Conservation (phyloP, 2,888 invertebrate genomes). For the Dysmachus trigonus region DNA sequence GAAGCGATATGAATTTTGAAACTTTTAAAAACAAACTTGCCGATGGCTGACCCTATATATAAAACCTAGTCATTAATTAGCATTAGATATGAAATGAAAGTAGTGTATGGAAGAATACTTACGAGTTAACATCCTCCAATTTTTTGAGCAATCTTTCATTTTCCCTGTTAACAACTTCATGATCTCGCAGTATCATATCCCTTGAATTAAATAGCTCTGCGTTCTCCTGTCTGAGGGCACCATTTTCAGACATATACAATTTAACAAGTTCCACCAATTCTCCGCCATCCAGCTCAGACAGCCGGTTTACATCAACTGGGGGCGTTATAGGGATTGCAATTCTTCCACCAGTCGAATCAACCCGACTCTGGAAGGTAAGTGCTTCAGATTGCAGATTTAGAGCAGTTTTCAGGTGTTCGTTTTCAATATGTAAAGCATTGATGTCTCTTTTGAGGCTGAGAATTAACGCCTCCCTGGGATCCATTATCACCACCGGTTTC, state of each 20-base stretch:
- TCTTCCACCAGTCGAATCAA: constrained; percentile 34
- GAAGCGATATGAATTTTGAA: too few relatives aligned
- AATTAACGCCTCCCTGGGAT: constrained; percentile 91
- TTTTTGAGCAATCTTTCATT: constrained; percentile 89
- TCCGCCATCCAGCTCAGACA: constrained; percentile 77
- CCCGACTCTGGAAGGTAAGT: constrained; percentile 26
- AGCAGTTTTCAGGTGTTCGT: constrained; percentile 83
- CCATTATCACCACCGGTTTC: constrained; percentile 94
- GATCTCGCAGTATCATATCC: constrained; percentile 85
- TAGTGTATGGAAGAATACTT: constrained; percentile 62
- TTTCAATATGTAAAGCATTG: constrained; percentile 84
- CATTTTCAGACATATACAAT: constrained; percentile 85
- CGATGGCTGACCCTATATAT: too few relatives aligned
- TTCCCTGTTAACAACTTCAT: constrained; percentile 88
- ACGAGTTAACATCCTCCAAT: constrained; percentile 88
- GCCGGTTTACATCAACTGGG: constrained; percentile 75
- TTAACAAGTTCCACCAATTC: constrained; percentile 86
- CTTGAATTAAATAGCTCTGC: constrained; percentile 81
- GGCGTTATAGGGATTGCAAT: constrained; percentile 61
- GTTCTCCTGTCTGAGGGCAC: constrained; percentile 83
- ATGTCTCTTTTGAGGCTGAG: constrained; percentile 89
- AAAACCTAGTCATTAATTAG: background rate
- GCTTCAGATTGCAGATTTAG: constrained; percentile 73
- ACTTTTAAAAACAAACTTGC: too few relatives aligned
- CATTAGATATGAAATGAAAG: background rate